A percentile compares a stretch with the other conserved stretches of the same genome.
phyloP scores from a whole-genome alignment of 1,140 invertebrate genomes.

The Nylanderia fulva region DNA sequence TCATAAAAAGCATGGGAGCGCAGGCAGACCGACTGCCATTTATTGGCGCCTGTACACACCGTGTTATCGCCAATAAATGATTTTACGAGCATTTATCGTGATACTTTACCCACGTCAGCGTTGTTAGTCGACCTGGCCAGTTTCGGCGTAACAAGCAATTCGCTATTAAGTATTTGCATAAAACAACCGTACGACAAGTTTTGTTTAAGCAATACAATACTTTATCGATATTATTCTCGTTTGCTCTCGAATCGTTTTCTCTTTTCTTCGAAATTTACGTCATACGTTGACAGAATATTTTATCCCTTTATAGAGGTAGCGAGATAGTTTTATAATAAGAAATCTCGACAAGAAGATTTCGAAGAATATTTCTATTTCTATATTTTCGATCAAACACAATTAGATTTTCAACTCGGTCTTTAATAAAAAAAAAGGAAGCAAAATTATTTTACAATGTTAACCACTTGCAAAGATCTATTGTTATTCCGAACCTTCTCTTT shows the following conservation, averaged over 20 bases:
- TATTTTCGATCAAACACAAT: conserved; percentile 30
- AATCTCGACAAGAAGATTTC: neutral
- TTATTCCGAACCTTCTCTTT: neutral
- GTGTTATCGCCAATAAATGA: conserved; percentile 63
- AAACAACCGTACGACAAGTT: conserved; percentile 15
- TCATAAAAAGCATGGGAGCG: conserved; percentile 28
- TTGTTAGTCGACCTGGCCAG: neutral
- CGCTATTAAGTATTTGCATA: conserved; percentile 39
- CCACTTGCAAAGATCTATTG: neutral
- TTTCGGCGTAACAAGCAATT: conserved; percentile 41
- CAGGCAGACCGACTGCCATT: conserved; percentile 1
- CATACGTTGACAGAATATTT: neutral
- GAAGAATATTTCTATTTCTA: conserved; percentile 20
- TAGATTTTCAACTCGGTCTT: neutral
- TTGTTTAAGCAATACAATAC: conserved; percentile 28
- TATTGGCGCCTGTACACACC: conserved; percentile 46
- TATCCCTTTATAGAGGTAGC: neutral
- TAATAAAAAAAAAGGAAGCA: conserved; percentile 32
- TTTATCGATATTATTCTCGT: conserved; percentile 1
- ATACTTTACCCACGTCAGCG: conserved; percentile 31
- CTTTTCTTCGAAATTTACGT: neutral
- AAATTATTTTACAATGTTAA: conserved; percentile 44
- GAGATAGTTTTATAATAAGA: neutral
- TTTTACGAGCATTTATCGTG: conserved; percentile 61
- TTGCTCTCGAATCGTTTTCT: neutral